Conservation (phyloP, 2,113 vertebrate species). For the Trachemys scripta region DNA sequence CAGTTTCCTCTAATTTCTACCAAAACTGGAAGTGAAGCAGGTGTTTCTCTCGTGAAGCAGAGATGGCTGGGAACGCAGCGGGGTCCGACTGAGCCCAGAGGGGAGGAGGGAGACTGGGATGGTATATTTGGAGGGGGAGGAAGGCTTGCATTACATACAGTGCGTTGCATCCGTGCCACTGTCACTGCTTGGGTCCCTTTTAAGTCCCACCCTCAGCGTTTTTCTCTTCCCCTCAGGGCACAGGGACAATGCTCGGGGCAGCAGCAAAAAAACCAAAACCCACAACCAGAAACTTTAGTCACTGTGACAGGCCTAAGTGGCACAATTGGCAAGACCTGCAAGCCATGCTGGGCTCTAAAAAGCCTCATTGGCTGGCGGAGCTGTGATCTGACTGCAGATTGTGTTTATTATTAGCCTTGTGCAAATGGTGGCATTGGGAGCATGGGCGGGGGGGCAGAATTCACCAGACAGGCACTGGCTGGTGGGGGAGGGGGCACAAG, state of each 20-base stretch:
- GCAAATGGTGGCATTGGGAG: too few relatives aligned
- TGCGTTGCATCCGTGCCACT: background rate
- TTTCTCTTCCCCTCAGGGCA: background rate
- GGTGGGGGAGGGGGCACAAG: background rate
- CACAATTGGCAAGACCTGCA: background rate
- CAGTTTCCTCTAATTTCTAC: background rate
- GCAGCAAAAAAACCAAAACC: background rate
- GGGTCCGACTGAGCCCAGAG: background rate
- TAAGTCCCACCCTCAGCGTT: background rate
- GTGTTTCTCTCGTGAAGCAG: background rate
- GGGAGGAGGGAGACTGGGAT: background rate
- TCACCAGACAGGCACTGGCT: accelerated
- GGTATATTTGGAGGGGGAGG: background rate
- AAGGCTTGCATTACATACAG: background rate
- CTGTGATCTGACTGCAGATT: accelerated
- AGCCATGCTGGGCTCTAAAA: accelerated
- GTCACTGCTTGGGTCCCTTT: background rate
- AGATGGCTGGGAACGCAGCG: accelerated
- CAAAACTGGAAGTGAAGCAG: background rate
- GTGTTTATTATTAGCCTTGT: background rate
- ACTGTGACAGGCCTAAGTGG: accelerated
- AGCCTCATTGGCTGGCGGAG: background rate
- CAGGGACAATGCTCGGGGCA: accelerated
- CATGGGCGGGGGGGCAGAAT: accelerated
- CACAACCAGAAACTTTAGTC: background rate